These are phyloP conservation scores for Pogonocherus hispidulus DNA, from an alignment of 2,888 invertebrate genomes.

Conservation along the genomic window DNA sequence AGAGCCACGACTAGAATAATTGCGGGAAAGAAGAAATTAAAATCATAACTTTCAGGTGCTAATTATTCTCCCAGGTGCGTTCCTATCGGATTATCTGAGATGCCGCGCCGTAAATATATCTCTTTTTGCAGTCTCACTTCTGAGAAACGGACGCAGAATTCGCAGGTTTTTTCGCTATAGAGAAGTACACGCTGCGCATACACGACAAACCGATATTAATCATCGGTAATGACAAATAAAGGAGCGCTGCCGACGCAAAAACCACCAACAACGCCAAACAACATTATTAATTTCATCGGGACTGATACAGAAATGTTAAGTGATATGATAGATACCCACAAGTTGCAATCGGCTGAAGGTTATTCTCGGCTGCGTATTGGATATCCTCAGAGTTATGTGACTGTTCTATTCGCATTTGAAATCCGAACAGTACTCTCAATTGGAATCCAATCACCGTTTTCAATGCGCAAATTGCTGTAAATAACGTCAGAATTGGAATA, in stretches of 20 bases:
- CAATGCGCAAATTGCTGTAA: too few relatives aligned
- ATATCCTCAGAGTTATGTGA: too few relatives aligned
- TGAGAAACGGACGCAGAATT: conserved; percentile 38
- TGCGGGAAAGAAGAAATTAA: conserved; percentile 41
- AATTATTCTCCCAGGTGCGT: conserved; percentile 50
- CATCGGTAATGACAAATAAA: conserved; percentile 50
- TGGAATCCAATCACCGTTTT: too few relatives aligned
- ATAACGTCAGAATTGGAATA: too few relatives aligned
- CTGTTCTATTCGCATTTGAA: too few relatives aligned
- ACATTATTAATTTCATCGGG: conserved; percentile 47
- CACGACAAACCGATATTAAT: conserved; percentile 48
- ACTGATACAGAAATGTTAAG: conserved; percentile 31
- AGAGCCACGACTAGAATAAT: conserved; percentile 31
- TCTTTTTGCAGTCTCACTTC: conserved; percentile 37
- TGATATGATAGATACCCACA: conserved; percentile 23
- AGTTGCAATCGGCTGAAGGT: conserved; percentile 17
- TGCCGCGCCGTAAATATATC: conserved; percentile 40
- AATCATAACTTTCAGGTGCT: conserved; percentile 44
- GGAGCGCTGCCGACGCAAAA: conserved; percentile 44
- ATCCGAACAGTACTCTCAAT: too few relatives aligned
- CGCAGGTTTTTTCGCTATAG: conserved; percentile 40
- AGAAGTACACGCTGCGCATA: conserved; percentile 41
- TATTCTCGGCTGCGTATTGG: conserved; percentile 4
- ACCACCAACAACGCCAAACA: conserved; percentile 42
- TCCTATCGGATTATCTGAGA: conserved; percentile 47